Conservation (phyloP, 2,113 vertebrate species). For the Hypocryptadius cinnamomeus region DNA sequence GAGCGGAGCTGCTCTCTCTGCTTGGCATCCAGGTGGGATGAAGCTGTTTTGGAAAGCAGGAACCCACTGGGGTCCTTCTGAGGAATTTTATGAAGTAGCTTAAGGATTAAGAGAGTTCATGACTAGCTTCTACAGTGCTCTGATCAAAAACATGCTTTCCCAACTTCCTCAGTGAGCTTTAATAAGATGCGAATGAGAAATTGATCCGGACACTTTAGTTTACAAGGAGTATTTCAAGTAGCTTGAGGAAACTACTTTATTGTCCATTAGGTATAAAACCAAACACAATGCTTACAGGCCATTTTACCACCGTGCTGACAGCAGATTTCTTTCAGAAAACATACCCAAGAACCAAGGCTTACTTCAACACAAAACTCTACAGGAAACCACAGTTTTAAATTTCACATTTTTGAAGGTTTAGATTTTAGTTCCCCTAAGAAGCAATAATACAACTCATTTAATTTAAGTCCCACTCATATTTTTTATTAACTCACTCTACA, state of each 20-base stretch:
- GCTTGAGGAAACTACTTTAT: slow-evolving; percentile 7
- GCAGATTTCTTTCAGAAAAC: not conserved
- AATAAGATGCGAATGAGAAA: not conserved
- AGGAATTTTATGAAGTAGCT: not conserved
- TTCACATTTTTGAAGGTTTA: not conserved
- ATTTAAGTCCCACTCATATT: not conserved
- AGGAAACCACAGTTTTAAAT: not conserved
- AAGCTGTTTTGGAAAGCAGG: not conserved
- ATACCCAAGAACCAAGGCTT: not conserved
- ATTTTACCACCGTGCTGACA: not conserved
- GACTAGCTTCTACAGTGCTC: not conserved
- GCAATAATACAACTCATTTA: not conserved
- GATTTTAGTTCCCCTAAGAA: not conserved
- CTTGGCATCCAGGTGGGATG: not conserved
- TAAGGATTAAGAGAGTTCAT: not conserved
- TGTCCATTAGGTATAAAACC: not conserved
- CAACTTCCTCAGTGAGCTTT: not conserved
- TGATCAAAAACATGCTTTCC: not conserved
- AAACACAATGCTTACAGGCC: not conserved
- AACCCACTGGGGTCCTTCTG: not conserved
- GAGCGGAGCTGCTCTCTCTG: not conserved
- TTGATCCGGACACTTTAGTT: not conserved
- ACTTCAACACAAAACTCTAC: not conserved
- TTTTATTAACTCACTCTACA: not conserved
- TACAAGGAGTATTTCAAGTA: slow-evolving; percentile 1